Base-by-base conservation (phyloP, 2,888 invertebrate species). In the Acronicta psi region DNA sequence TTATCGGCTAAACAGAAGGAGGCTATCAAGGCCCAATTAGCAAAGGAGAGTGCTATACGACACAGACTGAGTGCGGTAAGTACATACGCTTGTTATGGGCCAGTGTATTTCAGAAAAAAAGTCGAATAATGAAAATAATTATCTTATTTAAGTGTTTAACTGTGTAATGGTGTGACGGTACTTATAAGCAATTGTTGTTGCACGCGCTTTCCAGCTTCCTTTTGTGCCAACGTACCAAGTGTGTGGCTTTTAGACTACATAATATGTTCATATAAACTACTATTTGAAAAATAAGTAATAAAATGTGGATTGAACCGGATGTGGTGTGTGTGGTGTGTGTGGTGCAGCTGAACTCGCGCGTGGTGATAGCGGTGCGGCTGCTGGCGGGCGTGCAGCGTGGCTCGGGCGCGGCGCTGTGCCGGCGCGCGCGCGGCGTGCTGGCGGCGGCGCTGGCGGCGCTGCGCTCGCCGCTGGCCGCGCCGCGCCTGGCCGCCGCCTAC, bases 1-100 rank as follows among this genome's bases (percentile, higher is more conserved):
- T 59, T 92, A 11, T 77, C 97, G 0, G 96, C 97, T 13, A 99
- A 99, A 86, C 99, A 99, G 87, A 97, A 98, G 84, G 99, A 99
- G 87, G 96, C 97, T 0, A 96, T 99, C 49, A 97, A 97, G 83
- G 95, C 96, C 36, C 99, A 99, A 88, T 94, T 97, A 17, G 96
- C 97, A 23, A 98, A 98, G 80, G 99, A 99, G 86, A 95, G 95
- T 66, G 95, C 95, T 0, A 97, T 98, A 60, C 95, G 98, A 69
- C 94, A 95, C 40, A 95, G 96, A 70, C 88, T 99, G 29, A 94
- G 94, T 7, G 92, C 91, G 81, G 95, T 97, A 77, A 89, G 92
- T 82, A 17, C 11, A 11, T 8, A n/a, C n/a, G n/a, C n/a, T n/a
- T n/a, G n/a, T n/a, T n/a, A n/a, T n/a, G n/a, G n/a, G n/a, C n/a